Base-by-base conservation (phyloP, 1,140 invertebrate species). In the Gonatopus flavifemur region DNA sequence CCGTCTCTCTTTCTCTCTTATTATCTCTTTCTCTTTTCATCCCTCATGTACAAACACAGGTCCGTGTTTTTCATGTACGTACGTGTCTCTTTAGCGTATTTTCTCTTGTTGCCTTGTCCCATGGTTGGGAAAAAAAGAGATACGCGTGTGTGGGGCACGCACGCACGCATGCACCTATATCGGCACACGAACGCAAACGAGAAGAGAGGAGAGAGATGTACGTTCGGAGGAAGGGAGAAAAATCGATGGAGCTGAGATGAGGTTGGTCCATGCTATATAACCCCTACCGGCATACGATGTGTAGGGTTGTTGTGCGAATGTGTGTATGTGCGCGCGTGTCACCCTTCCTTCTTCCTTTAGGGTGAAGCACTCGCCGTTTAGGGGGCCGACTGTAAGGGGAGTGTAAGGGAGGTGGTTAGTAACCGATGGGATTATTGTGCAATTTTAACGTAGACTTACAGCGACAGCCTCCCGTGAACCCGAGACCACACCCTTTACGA, bases 191-290 rank as follows among this genome's bases (percentile, higher is more conserved):
- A 28, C 12, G 12, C 12, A 28, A 28, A 47, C 21, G 45, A 44
- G 48, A 44, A 58, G 52, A 49, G 35, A 51, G 50, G 55, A 61
- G 35, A 39, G 54, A 57, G 37, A 51, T n/a, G n/a, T n/a, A n/a
- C n/a, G n/a, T n/a, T n/a, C n/a, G n/a, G 40, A 57, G 48, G 50
- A 44, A 56, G 52, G 52, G 55, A 69, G 66, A 72, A 72, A 74
- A 74, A 74, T 74, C 71, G 67, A 74, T 74, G 63, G 63, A 74
- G 71, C 71, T 68, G 56, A 43, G 52, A 47, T 38, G 44, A 40
- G 47, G n/a, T n/a, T n/a, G n/a, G n/a, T n/a, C n/a, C n/a, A n/a
- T n/a, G n/a, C n/a, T n/a, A n/a, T n/a, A n/a, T n/a, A n/a, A n/a
- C n/a, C n/a, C n/a, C n/a, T n/a, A n/a, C n/a, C n/a, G n/a, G n/a